Conservation (phyloP, 2,113 vertebrate species). For the Gymnogyps californianus region DNA sequence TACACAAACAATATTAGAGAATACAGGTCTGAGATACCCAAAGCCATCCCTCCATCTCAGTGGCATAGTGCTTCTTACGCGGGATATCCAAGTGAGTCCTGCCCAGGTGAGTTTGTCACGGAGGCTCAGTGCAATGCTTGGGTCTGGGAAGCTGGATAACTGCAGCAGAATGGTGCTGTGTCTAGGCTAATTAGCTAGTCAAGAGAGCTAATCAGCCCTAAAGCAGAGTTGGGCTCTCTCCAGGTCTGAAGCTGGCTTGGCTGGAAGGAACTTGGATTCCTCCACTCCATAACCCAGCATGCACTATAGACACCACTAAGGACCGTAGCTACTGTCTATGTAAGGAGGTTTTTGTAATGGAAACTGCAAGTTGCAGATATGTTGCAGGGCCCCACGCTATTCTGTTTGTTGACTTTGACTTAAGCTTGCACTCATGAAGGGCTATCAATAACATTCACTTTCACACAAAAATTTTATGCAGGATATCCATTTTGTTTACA, state of each 20-base stretch:
- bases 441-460: not conserved
- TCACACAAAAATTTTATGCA: not conserved
- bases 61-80: not conserved
- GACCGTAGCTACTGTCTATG: rapidly evolving
- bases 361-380: not conserved
- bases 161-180: not conserved
- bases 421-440: not conserved
- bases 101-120: not conserved
- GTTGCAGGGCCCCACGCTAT: not conserved
- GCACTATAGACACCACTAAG: not conserved
- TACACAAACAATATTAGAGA: not conserved
- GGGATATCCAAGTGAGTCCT: not conserved
- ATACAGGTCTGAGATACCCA: not conserved
- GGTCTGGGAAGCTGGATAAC: not conserved
- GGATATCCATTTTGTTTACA: not conserved
- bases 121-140: not conserved
- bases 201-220: not conserved
- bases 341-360: not conserved
- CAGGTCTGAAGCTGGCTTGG: not conserved
- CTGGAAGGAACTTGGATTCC: not conserved
- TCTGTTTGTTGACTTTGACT: not conserved
- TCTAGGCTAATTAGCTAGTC: not conserved
- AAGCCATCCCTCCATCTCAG: not conserved
- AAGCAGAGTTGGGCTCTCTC: not conserved
- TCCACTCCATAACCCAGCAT: not conserved